A percentile compares a stretch with the other conserved stretches of the same genome.
These are phyloP conservation scores for Rhabdomys pumilio DNA, from an alignment of 2,797 vertebrate genomes.

Conservation along the genomic window DNA sequence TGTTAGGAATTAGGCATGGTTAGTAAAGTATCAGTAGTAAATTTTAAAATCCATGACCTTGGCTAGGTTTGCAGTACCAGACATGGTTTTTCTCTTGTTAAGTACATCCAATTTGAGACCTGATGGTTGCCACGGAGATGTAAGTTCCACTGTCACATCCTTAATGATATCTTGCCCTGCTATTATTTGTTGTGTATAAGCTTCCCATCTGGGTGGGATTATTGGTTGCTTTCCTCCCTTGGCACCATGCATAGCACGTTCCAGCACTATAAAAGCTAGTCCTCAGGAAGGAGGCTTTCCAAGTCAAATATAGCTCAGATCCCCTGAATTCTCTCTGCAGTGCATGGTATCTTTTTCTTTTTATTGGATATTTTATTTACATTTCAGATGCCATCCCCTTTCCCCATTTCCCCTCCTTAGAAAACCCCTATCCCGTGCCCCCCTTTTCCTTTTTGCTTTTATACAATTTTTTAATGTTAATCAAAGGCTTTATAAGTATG, in stretches of 20 bases:
- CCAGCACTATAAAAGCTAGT: neutral
- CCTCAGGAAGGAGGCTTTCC: neutral
- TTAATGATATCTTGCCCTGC: too few relatives aligned
- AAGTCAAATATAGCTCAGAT: neutral
- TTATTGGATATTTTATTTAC: too few relatives aligned
- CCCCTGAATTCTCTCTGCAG: neutral
- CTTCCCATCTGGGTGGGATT: neutral
- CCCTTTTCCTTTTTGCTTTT: too few relatives aligned
- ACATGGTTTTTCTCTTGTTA: neutral
- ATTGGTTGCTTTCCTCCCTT: neutral
- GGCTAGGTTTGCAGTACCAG: neutral
- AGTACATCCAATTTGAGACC: neutral
- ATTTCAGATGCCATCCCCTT: too few relatives aligned
- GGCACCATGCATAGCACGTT: neutral
- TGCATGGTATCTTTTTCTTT: neutral
- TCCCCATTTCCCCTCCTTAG: too few relatives aligned
- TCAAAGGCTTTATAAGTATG: too few relatives aligned
- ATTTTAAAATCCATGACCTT: neutral
- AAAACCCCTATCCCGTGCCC: too few relatives aligned
- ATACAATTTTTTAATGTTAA: too few relatives aligned
- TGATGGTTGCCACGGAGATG: neutral
- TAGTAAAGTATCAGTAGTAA: neutral
- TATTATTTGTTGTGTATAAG: neutral
- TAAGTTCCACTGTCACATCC: neutral
- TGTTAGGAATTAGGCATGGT: neutral